A percentile compares a stretch with the other conserved stretches of the same genome.
These are phyloP conservation scores for Hestina assimilis DNA, from an alignment of 1,140 invertebrate genomes.

Conservation along the genomic window DNA sequence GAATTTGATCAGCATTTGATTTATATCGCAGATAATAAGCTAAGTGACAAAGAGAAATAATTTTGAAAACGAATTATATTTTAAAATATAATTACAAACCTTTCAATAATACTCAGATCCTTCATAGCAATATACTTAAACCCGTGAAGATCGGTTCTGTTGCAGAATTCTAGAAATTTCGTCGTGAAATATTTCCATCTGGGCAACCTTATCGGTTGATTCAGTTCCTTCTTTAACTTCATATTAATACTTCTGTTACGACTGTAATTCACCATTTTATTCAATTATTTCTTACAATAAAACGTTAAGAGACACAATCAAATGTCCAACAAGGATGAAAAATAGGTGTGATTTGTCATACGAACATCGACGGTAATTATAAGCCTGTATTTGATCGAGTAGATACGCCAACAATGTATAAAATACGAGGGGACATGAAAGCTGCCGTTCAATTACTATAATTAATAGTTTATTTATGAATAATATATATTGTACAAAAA, in stretches of 20 bases:
- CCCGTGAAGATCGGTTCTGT: conserved; percentile 63
- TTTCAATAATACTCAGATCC: conserved; percentile 54
- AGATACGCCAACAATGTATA: conserved; percentile 14
- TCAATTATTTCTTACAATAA: neutral
- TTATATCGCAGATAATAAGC: too few species aligned
- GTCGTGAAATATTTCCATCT: conserved; percentile 25
- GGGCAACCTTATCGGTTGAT: neutral
- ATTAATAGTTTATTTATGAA: too few species aligned
- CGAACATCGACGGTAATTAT: conserved; percentile 39
- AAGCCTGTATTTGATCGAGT: conserved; percentile 41
- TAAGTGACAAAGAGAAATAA: too few species aligned
- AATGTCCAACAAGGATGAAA: conserved; percentile 29
- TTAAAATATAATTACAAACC: conserved; percentile 47
- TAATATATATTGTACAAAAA: too few species aligned
- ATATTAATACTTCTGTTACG: conserved; percentile 3
- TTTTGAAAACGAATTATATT: too few species aligned
- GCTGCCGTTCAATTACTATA: conserved; percentile 3
- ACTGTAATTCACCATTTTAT: conserved; percentile 20
- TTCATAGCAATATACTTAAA: conserved; percentile 70
- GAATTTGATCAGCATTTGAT: too few species aligned
- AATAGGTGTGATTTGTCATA: conserved; percentile 32
- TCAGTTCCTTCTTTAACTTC: neutral
- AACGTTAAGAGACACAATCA: neutral
- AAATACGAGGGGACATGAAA: conserved; percentile 3
- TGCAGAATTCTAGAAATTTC: conserved; percentile 60